Evolutionary conservation across 2,797 vertebrate species (phyloP), one percentile per base, ranked within the genome.

Genomic region (Arvicola amphibius): DNA sequence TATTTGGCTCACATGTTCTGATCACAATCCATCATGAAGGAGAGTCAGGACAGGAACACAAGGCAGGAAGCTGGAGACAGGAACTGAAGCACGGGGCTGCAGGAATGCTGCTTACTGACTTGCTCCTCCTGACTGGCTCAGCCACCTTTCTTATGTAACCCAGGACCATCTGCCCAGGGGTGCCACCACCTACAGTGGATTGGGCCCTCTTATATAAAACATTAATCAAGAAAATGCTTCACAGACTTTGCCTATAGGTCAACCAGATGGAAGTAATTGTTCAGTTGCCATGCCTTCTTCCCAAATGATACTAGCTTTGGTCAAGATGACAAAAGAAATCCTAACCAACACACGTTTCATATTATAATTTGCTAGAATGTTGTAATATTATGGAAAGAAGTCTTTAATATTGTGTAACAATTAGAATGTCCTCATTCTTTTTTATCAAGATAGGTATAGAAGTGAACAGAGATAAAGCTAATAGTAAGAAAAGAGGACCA

Each of bases 351-450:
- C 7, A 37, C 69, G 37, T 37, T 19, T 37, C 21, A 46, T 46
- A 43, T 67, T 48, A 88, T 6, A 10, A 84, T 51, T 78, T 85
- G 46, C 40, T 63, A 90, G 48, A 83, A 21, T 71, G 79, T 56
- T 80, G 2, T 43, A 87, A 21, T 83, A 34, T 86, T 83, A 81
- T 59, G 81, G 12, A 83, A 94, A 87, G 79, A 92, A 59, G 16
- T 0, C 59, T 79, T 91, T 61, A 29, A 77, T 43, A 1, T 27
- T 76, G 4, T 77, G n/a, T n/a, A 37, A 80, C 27, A 90, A 37
- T 6, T 16, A 92, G 80, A 16, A 79, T 94, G 63, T 87, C 56
- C 27, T 89, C n/a, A n/a, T 87, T 95, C 73, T 32, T 91, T 61
- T 88, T 61, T 93, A 65, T 9, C 51, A 85, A 69, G 21, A 23